Percentiles rank a stretch among this genome's conserved stretches.
Conservation (phyloP, 1,140 invertebrate species). For the Ruditapes philippinarum region DNA sequence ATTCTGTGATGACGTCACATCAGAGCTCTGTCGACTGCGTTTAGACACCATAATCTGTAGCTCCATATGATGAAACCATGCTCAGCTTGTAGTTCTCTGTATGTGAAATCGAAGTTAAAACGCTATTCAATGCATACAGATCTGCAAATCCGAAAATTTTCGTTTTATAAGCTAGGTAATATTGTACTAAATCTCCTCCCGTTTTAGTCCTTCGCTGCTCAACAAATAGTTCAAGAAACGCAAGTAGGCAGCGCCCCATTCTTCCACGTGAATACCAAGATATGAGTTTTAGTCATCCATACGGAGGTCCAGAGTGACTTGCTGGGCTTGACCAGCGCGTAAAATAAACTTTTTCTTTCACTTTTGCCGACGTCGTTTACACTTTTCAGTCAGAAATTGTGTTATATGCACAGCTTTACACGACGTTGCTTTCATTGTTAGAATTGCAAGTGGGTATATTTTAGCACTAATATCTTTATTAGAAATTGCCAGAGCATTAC, state of each 20-base stretch:
- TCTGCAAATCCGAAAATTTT: slow-evolving; percentile 20
- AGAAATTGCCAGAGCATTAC: neutral
- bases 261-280: neutral
- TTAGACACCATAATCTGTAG: neutral
- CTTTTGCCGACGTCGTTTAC: neutral
- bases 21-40: neutral
- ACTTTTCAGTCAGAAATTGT: neutral
- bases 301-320: neutral
- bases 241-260: neutral
- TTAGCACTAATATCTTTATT: neutral
- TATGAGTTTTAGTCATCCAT: neutral
- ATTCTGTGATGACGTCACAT: neutral
- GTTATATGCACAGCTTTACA: neutral
- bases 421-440: neutral
- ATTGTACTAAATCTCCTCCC: too few relatives aligned
- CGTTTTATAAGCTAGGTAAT: neutral
- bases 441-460: neutral
- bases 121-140: neutral
- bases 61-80: slow-evolving; percentile 18
- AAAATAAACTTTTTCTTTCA: neutral
- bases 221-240: neutral
- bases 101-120: neutral
- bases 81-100: neutral
- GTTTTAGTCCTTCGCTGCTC: too few relatives aligned
- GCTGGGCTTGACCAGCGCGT: neutral